A percentile compares a stretch with the other conserved stretches of the same genome.
phyloP scores from a whole-genome alignment of 2,113 vertebrate species.

The Origma solitaria region DNA sequence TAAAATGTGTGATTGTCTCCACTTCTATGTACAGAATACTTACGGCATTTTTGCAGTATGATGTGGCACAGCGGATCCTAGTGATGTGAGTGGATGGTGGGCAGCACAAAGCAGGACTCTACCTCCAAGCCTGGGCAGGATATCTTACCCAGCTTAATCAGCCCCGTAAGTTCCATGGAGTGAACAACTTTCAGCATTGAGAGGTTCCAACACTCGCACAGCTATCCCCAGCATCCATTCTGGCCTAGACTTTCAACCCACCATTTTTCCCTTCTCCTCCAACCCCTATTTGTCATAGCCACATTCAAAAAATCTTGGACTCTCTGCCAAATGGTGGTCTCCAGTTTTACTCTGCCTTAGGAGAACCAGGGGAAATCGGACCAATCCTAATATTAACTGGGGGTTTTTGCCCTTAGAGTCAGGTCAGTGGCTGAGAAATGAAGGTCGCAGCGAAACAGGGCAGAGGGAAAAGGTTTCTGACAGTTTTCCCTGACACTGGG shows the following conservation, averaged over 20 bases:
- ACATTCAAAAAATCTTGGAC: not conserved
- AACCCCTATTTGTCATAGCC: not conserved
- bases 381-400: not conserved
- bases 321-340: not conserved
- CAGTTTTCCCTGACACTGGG: not conserved
- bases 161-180: accelerated
- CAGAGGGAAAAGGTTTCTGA: not conserved
- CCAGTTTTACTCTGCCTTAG: not conserved
- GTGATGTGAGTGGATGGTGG: not conserved
- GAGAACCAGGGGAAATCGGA: not conserved
- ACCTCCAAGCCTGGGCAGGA: not conserved
- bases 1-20: not conserved
- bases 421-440: not conserved
- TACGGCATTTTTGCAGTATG: not conserved
- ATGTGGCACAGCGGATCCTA: not conserved
- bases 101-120: not conserved
- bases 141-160: not conserved
- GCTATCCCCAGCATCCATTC: not conserved
- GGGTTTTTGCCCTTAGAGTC: not conserved
- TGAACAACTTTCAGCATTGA: not conserved
- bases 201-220: not conserved
- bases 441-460: not conserved
- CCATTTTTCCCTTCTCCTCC: not conserved
- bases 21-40: not conserved
- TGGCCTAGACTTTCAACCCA: not conserved